Conservation (phyloP, 2,888 invertebrate genomes). For the Trachelus tabidus region DNA sequence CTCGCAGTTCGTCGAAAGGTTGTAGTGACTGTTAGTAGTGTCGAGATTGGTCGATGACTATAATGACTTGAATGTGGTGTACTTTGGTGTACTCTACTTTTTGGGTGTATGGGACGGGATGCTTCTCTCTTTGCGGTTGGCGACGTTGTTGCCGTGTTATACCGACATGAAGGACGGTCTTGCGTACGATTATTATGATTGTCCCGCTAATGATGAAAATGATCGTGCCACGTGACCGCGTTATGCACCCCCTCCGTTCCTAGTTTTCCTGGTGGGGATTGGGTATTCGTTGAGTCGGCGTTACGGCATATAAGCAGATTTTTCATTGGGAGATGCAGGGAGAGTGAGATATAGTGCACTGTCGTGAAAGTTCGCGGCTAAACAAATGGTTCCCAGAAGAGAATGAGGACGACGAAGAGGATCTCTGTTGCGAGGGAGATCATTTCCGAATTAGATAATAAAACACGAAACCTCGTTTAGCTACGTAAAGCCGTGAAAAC, state of each 20-base stretch:
- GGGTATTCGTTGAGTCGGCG: neutral
- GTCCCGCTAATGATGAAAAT: neutral
- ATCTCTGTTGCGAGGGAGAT: neutral
- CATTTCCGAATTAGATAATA: neutral
- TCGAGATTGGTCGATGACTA: constrained; percentile 4
- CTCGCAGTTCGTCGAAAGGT: constrained; percentile 94
- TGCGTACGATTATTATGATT: neutral
- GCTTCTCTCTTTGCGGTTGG: neutral
- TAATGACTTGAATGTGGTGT: neutral
- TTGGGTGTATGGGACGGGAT: neutral
- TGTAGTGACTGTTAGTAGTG: constrained; percentile 76
- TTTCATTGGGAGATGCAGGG: neutral
- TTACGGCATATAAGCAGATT: neutral
- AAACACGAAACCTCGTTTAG: neutral
- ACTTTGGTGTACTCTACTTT: neutral
- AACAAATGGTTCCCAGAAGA: neutral
- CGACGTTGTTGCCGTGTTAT: neutral
- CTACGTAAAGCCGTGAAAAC: neutral
- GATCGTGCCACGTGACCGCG: neutral
- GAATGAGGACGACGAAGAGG: neutral
- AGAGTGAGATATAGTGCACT: neutral
- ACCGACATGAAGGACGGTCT: neutral
- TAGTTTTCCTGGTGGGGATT: constrained; percentile 1
- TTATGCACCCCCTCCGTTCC: constrained; percentile 2
- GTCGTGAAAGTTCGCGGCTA: neutral